Evolutionary conservation across 1,140 invertebrate species (phyloP), one percentile per base, ranked within the genome.

Genomic region (Amyelois transitella): DNA sequence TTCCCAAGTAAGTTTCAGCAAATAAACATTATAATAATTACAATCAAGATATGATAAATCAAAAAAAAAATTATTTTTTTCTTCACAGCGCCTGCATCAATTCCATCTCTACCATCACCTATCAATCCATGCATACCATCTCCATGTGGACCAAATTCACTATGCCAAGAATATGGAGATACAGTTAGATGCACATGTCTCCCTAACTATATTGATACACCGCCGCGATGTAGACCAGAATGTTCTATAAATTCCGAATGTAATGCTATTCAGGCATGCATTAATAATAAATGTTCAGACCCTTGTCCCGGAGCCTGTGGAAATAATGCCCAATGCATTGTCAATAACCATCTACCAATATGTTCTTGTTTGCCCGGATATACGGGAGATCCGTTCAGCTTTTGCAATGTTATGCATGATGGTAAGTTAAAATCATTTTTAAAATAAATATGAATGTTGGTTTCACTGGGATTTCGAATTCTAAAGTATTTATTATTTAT

Each of bases 261-360:
- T 72, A 83, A 88, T 18, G 91, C 91, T 54, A 89, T 89, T 43
- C 88, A 81, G 58, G 93, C 93, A 2, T 95, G 94, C 67, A 91
- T 93, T 22, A 92, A 90, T 58, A 91, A 90, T 62, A 92, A 90
- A 79, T 94, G 93, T 70, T 73, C 76, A 57, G 91, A 94, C 78
- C 92, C 93, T 43, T 94, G 93, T 68, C 89, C 91, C n/a, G 94
- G 93, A 38, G 91, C 91, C 21, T 94, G 94, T 81, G 95, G 94
- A 18, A 74, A 92, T 19, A 94, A 94, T 70, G 93, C 94, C 1
- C 89, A 93, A 62, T 96, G 95, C 69, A 90, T 81, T 65, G 92
- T 94, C 17, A 88, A 92, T 18, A 94, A 93, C 72, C 93, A 94
- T 64, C 89, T 90, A 48, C 92, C 93, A 2, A 90, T 90, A 53